These are phyloP conservation scores for Lipotes vexillifer DNA, from an alignment of 2,113 vertebrate genomes.

Conservation along the genomic window DNA sequence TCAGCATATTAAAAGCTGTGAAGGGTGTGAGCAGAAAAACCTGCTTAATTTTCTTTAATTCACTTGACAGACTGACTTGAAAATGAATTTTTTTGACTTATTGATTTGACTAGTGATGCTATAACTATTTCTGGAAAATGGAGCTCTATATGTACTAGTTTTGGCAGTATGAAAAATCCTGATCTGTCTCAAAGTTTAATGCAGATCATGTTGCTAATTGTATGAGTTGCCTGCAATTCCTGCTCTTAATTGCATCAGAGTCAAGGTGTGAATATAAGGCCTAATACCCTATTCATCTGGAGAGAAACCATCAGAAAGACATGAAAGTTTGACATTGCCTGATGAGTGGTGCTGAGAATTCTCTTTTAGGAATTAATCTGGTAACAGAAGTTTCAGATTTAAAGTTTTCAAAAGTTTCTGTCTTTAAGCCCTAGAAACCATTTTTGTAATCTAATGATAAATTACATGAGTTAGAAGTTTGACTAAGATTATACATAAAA, in stretches of 20 bases:
- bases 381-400: neutral
- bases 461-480: neutral
- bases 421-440: neutral
- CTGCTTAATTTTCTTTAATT: neutral
- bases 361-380: neutral
- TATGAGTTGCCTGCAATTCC: neutral
- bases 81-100: neutral
- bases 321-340: neutral
- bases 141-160: neutral
- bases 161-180: neutral
- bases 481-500: neutral
- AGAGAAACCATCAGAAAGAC: neutral
- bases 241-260: neutral
- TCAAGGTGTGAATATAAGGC: neutral
- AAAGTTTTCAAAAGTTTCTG: neutral
- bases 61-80: neutral
- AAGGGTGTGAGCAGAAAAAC: neutral
- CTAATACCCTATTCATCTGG: neutral
- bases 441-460: neutral
- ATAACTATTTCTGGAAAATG: neutral
- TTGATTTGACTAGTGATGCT: neutral
- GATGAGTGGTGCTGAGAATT: neutral
- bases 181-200: neutral
- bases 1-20: neutral
- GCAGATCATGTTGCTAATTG: neutral